Percentiles rank a stretch among this genome's conserved stretches.
These are phyloP conservation scores for Gonatopus flavifemur DNA, from an alignment of 1,140 invertebrate genomes.

Conservation along the genomic window DNA sequence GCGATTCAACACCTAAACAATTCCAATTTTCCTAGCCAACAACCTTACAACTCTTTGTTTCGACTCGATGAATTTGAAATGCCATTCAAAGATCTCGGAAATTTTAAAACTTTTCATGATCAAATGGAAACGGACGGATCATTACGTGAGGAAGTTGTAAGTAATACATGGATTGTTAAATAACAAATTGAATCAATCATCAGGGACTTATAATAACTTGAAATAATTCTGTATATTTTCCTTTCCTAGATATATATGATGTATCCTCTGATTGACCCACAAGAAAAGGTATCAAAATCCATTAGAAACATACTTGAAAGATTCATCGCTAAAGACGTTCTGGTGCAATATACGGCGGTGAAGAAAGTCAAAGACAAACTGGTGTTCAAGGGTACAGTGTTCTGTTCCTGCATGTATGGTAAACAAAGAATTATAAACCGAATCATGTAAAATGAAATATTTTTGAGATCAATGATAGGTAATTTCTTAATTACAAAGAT, in stretches of 20 bases:
- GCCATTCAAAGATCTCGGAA: not conserved
- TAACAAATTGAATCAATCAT: not conserved
- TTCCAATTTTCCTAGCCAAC: not conserved
- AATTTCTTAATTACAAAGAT: not conserved
- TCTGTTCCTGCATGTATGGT: constrained; percentile 8
- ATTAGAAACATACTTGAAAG: constrained; percentile 1
- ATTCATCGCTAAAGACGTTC: constrained; percentile 6
- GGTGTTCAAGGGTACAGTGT: constrained; percentile 10
- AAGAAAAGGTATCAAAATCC: constrained; percentile 2
- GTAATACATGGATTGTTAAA: not conserved
- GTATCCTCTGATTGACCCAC: not conserved
- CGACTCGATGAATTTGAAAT: not conserved
- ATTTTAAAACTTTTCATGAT: not conserved
- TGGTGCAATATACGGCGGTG: constrained; percentile 4
- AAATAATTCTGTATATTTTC: too few relatives aligned
- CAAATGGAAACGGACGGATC: not conserved
- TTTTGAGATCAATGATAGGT: not conserved
- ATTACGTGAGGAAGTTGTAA: not conserved
- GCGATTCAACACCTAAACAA: not conserved
- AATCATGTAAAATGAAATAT: not conserved
- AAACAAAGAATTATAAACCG: too few relatives aligned
- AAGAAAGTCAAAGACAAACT: constrained; percentile 12
- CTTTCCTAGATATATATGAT: not conserved
- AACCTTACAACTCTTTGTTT: not conserved
- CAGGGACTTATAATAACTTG: too few relatives aligned